phyloP scores from a whole-genome alignment of 2,113 vertebrate species.

The Pungitius pungitius region DNA sequence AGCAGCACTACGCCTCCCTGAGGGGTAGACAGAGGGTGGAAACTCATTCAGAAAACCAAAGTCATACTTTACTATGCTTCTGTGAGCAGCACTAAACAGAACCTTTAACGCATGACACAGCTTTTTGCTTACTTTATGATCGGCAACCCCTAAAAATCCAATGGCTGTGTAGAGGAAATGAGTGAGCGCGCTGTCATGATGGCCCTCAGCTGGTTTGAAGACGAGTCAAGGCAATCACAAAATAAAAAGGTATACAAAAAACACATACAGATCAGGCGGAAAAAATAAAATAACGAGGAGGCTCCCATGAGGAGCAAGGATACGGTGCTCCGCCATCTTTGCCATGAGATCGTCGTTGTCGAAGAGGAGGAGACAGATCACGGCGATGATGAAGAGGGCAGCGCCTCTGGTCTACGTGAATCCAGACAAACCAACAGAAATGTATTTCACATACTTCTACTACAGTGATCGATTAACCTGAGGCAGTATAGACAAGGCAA shows the following conservation, averaged over 20 bases:
- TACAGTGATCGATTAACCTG: background rate
- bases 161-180: slow-evolving; percentile 94
- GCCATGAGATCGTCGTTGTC: slow-evolving; percentile 99
- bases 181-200: slow-evolving; percentile 96
- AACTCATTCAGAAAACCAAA: background rate
- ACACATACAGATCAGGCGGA: background rate
- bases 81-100: background rate
- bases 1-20: slow-evolving; percentile 96
- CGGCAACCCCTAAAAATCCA: slow-evolving; percentile 93
- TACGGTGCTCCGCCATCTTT: slow-evolving; percentile 99
- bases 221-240: slow-evolving; percentile 77
- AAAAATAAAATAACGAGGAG: background rate
- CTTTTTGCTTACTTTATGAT: slow-evolving; percentile 90
- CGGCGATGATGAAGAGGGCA: slow-evolving; percentile 95
- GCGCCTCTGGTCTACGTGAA: slow-evolving; percentile 90
- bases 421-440: slow-evolving; percentile 3
- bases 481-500: background rate
- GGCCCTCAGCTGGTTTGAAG: slow-evolving; percentile 88
- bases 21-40: background rate
- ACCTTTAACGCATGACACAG: background rate
- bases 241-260: background rate
- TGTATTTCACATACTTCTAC: background rate
- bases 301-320: slow-evolving; percentile 77
- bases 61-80: background rate
- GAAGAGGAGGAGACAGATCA: slow-evolving; percentile 95